phyloP scores from a whole-genome alignment of 2,888 invertebrate genomes.

The Brachypalpus laphriformis region DNA sequence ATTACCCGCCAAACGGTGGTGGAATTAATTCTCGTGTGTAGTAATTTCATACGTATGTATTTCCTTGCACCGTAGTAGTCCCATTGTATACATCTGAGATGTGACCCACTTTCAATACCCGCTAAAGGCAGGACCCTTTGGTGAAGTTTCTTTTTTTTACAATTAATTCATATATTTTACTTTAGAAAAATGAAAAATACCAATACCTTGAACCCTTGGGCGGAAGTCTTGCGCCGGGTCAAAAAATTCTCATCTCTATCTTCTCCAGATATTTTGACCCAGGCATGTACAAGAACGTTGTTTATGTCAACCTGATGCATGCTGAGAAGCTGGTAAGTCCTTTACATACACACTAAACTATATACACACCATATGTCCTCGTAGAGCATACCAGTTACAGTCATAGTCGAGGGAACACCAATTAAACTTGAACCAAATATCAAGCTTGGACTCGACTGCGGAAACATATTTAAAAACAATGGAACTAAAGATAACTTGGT shows the following conservation, averaged over 20 bases:
- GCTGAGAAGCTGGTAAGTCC: slow-evolving; percentile 75
- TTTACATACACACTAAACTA: no score
- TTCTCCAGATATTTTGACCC: slow-evolving; percentile 77
- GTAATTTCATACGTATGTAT: no score
- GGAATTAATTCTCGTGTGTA: no score
- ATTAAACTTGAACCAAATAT: slow-evolving; percentile 78
- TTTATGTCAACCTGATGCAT: slow-evolving; percentile 77
- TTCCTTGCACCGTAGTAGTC: no score
- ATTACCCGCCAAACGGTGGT: no score
- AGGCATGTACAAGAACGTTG: slow-evolving; percentile 77
- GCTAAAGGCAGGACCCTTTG: no score
- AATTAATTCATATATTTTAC: not conserved
- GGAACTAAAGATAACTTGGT: slow-evolving; percentile 74
- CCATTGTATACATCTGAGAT: no score
- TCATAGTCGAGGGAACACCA: slow-evolving; percentile 78
- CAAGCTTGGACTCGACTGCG: slow-evolving; percentile 76
- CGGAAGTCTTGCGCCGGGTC: slow-evolving; percentile 77
- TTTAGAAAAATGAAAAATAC: slow-evolving; percentile 73
- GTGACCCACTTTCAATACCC: no score
- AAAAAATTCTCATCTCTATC: slow-evolving; percentile 77
- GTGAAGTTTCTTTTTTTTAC: no score
- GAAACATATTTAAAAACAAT: slow-evolving; percentile 76
- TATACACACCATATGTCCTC: not conserved
- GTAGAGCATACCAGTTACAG: slow-evolving; percentile 78
- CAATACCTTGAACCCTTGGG: slow-evolving; percentile 77